Evolutionary conservation across 2,113 vertebrate genomes (phyloP), one percentile per base, ranked within the genome.

Genomic region (Sigmodon hispidus): DNA sequence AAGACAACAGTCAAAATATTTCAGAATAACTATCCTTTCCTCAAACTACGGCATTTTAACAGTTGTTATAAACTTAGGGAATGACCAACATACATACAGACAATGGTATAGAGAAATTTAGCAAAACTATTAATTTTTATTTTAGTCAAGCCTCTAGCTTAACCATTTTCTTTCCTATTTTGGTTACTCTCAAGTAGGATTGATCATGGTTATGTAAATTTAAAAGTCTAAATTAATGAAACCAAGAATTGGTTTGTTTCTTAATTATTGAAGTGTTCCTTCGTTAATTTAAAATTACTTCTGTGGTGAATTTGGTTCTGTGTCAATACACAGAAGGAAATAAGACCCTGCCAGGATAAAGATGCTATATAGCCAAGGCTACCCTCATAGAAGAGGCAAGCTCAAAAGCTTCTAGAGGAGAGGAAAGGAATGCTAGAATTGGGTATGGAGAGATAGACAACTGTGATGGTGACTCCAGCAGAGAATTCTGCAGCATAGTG

Each of bases 1-100:
- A 97, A 98, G 89, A 97, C 69, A 77, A 80, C 96, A 97, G 79
- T 75, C 48, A 93, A 26, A 1, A 43, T 40, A 67, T 72, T 67
- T 69, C 4, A 69, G 5, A 34, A 3, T 76, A 75, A 86, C 26
- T 45, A 26, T 45, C 0, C 6, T 40, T 67, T 93, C 22, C 43
- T 77, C 92, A 21, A 65, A 63, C 48, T 29, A 72, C 16, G 88
- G 1, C 22, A 31, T 77, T 94, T 95, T 72, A 63, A 36, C 40
- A 61, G 43, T 36, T 34, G 5, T 61, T 22, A 45, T 40, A 93
- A 17, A 93, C 93, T 73, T 84, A 87, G 93, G 63, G 21, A 79
- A 67, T 3, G 29, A 12, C 21, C 63, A 67, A 15, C 83, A 76
- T 15, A 15, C 87, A 45, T 31, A 34, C 52, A 61, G 69, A 12